These are phyloP conservation scores for Pitta sordida DNA, from an alignment of 2,113 vertebrate genomes.

Conservation along the genomic window DNA sequence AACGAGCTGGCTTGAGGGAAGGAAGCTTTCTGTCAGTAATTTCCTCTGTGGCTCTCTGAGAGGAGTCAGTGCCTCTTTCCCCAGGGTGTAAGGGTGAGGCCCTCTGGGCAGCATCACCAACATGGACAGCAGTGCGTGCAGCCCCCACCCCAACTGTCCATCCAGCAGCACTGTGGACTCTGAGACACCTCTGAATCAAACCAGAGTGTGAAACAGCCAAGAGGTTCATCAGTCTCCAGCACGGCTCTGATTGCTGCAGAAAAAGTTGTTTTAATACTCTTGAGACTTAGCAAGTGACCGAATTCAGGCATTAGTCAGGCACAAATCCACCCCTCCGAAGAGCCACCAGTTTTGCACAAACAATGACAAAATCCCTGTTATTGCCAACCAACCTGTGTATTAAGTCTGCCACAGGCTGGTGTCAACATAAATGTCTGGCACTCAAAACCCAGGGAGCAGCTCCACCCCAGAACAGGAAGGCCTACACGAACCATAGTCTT, in stretches of 20 bases:
- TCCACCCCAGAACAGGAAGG: not conserved
- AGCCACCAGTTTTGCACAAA: not conserved
- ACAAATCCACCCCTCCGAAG: not conserved
- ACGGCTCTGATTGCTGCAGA: fast-evolving
- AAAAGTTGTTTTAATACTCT: not conserved
- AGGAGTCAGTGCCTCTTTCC: fast-evolving
- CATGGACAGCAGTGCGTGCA: fast-evolving
- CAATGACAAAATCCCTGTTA: not conserved
- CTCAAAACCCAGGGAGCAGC: not conserved
- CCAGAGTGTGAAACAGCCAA: not conserved
- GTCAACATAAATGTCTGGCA: not conserved
- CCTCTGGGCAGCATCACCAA: not conserved
- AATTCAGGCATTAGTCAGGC: not conserved
- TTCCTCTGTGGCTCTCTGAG: not conserved
- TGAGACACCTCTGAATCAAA: fast-evolving
- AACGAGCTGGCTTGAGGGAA: not conserved
- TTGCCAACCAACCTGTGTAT: not conserved
- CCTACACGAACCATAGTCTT: not conserved
- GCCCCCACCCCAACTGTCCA: fast-evolving
- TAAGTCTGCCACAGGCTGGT: not conserved
- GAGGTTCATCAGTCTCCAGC: not conserved
- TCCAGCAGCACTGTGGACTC: fast-evolving
- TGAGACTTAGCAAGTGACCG: not conserved
- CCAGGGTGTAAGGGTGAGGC: not conserved
- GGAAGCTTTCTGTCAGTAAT: not conserved